Evolutionary conservation across 2,888 invertebrate genomes (phyloP).

Genomic region (Catocala fraxini): DNA sequence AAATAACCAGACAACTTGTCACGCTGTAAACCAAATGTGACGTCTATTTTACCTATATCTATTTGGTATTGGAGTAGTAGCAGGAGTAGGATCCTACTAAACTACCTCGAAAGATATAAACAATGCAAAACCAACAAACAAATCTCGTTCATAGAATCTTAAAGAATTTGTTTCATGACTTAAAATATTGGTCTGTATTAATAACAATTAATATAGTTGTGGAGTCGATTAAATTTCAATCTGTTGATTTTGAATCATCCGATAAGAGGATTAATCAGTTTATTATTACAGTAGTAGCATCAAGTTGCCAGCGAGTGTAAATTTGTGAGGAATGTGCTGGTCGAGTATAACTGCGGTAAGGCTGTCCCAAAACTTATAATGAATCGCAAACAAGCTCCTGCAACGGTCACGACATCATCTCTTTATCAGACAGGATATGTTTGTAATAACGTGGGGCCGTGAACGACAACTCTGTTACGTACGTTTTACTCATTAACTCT

Average conservation of each 20-base stretch:
- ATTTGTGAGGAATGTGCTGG: constrained; percentile 43
- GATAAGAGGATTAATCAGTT: constrained; percentile 46
- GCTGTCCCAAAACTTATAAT: constrained; percentile 59
- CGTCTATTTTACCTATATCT: no score
- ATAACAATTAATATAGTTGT: constrained; percentile 13
- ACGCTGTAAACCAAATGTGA: no score
- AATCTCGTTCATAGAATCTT: no score
- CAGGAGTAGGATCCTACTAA: no score
- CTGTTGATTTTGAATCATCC: constrained; percentile 31
- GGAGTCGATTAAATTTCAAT: constrained; percentile 27
- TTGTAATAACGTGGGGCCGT: constrained; percentile 21
- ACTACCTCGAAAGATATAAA: no score
- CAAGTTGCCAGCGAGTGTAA: constrained; percentile 34
- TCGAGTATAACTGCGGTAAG: constrained; percentile 48
- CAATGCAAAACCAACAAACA: no score
- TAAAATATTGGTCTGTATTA: constrained; percentile 16
- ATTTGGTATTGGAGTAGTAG: no score
- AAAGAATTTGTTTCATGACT: constrained; percentile 11
- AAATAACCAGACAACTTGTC: no score
- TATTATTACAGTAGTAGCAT: constrained; percentile 36
- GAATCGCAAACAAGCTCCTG: constrained; percentile 53
- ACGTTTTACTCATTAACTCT: constrained; percentile 6
- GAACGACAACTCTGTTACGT: constrained; percentile 4
- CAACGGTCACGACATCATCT: constrained; percentile 44
- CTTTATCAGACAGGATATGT: constrained; percentile 40